Conservation (phyloP, 2,113 vertebrate genomes). For the Columbina picui region DNA sequence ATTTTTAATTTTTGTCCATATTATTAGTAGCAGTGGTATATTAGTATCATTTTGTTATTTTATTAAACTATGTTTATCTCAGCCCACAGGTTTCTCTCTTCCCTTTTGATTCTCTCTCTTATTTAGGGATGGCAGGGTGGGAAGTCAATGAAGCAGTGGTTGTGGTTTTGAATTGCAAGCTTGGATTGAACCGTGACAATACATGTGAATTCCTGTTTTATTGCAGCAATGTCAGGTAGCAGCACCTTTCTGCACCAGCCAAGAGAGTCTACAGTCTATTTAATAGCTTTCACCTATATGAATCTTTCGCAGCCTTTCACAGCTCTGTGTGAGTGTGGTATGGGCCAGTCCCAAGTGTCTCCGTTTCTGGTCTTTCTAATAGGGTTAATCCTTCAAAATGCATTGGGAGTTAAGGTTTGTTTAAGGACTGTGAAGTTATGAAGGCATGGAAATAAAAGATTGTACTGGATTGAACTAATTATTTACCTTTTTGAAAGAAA, state of each 20-base stretch:
- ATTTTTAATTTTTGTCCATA: no score
- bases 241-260: background rate
- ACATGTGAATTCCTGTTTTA: background rate
- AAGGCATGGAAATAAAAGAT: background rate
- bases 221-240: background rate
- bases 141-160: no score
- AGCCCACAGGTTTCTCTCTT: no score
- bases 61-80: no score
- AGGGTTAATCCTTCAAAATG: background rate
- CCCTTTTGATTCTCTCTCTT: no score
- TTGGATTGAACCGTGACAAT: no score
- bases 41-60: no score
- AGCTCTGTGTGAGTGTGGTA: background rate
- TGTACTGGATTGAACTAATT: rapidly evolving
- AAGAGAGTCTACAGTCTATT: background rate
- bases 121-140: no score
- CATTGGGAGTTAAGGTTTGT: background rate
- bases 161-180: no score
- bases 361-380: background rate
- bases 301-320: background rate
- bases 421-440: background rate
- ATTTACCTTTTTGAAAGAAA: background rate
- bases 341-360: rapidly evolving
- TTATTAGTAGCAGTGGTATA: no score
- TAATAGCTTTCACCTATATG: background rate